A percentile compares a stretch with the other conserved stretches of the same genome.
Conservation (phyloP, 2,113 vertebrate species). For the Orientallactaga bullata region DNA sequence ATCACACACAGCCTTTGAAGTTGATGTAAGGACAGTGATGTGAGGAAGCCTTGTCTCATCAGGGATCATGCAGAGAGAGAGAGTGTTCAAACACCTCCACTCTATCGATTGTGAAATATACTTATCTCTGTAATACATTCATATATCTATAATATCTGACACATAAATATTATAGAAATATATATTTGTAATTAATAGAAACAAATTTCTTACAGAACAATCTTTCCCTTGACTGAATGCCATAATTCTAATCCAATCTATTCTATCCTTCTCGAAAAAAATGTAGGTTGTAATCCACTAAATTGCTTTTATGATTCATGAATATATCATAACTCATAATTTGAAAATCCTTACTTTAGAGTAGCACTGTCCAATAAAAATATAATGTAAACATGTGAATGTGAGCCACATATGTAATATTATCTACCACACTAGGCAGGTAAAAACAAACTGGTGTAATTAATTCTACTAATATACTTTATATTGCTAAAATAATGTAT, state of each 20-base stretch:
- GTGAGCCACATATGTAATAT: not conserved
- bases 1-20: not conserved
- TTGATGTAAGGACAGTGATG: not conserved
- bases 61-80: constrained; percentile 8
- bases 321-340: not conserved
- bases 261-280: constrained; percentile 26
- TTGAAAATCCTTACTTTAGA: constrained; percentile 17
- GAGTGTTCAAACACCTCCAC: not conserved
- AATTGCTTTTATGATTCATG: constrained; percentile 25
- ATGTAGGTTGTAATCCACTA: not conserved
- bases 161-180: not conserved
- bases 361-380: not conserved
- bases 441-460: not conserved
- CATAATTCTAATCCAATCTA: not conserved
- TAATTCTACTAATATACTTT: not conserved
- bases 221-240: not conserved
- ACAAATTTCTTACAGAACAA: not conserved
- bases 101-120: not conserved
- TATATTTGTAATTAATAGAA: not conserved
- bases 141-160: not conserved
- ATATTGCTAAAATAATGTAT: not conserved
- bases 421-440: not conserved
- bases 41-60: not conserved
- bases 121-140: not conserved
- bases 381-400: not conserved